These are phyloP conservation scores for Riptortus pedestris DNA, from an alignment of 1,140 invertebrate species.

Conservation along the genomic window DNA sequence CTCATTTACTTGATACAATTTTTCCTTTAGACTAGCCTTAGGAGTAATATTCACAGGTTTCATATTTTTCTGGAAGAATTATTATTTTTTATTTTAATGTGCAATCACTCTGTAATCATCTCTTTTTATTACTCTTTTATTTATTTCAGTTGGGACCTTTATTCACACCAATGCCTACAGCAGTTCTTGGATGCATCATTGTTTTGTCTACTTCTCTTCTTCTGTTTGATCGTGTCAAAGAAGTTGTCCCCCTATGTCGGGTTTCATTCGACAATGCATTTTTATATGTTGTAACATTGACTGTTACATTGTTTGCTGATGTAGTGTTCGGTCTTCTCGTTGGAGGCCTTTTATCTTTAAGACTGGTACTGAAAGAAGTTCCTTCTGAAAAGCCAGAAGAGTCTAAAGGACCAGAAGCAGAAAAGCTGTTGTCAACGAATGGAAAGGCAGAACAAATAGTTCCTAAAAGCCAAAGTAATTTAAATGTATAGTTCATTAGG, in stretches of 20 bases:
- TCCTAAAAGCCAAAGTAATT: not conserved
- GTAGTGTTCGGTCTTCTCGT: constrained; percentile 21
- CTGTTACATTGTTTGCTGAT: constrained; percentile 5
- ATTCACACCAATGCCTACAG: constrained; percentile 20
- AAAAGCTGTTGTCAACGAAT: constrained; percentile 4
- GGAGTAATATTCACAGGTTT: too few relatives aligned
- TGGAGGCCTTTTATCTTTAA: constrained; percentile 12
- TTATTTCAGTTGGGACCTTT: constrained; percentile 23
- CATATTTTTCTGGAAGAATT: too few relatives aligned
- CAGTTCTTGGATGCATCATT: constrained; percentile 24
- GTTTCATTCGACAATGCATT: constrained; percentile 14
- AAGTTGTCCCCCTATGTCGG: not conserved
- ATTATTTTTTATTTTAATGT: too few relatives aligned
- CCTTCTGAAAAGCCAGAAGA: not conserved
- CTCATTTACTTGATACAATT: too few relatives aligned
- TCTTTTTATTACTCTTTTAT: too few relatives aligned
- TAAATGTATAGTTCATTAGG: not conserved
- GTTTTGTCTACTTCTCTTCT: constrained; percentile 5
- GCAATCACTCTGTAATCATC: too few relatives aligned
- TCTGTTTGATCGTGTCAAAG: constrained; percentile 12
- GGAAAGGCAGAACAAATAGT: not conserved
- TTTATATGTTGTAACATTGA: constrained; percentile 12
- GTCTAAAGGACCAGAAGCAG: not conserved
- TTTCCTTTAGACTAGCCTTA: too few relatives aligned
- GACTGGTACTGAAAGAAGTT: not conserved